Evolutionary conservation across 1,140 invertebrate genomes (phyloP), one percentile per base, ranked within the genome.

Genomic region (Drosophila pachea): DNA sequence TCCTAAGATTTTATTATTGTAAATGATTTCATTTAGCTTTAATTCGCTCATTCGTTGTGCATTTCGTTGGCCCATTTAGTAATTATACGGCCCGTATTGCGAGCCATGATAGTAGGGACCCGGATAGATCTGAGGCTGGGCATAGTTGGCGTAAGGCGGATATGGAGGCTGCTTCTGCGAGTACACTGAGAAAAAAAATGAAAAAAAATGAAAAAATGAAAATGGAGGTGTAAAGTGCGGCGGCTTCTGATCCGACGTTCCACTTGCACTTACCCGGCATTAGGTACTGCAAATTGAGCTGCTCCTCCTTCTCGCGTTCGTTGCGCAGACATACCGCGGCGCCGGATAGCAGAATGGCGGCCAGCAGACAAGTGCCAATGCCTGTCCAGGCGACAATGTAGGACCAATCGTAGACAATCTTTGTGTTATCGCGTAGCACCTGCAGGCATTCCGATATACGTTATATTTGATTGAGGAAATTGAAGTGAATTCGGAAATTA

Each of bases 251-350:
- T 4, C 33, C 2, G 7, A 8, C 1, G 6, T 32, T 3, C 47
- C 12, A 6, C 11, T 9, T 12, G n/a, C 14, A n/a, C 92, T 92
- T 94, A 97, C 96, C 96, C 90, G 97, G 97, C 97, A 98, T 98
- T 91, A 98, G 92, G 91, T 98, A 98, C 92, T 98, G 96, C 95
- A 98, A 96, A 92, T 97, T 97, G 92, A 97, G 95, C 89, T 96
- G 95, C 91, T 97, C 95, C 90, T 98, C 96, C 90, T 94, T 93
- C 91, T 97, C 96, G 89, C 95, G 93, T 91, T 98, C 96, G 89
- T 95, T 95, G 89, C 96, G 93, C 90, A 98, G 93, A 91, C 96
- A 98, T 90, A 97, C 95, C 78, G 97, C 96, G 74, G 96, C 95
- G 77, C 95, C 95, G 75, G 96, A 96, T 91, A 98, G 96, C 89